These are phyloP conservation scores for Petrocephalus sullivani DNA, from an alignment of 2,797 vertebrate species.

Conservation along the genomic window DNA sequence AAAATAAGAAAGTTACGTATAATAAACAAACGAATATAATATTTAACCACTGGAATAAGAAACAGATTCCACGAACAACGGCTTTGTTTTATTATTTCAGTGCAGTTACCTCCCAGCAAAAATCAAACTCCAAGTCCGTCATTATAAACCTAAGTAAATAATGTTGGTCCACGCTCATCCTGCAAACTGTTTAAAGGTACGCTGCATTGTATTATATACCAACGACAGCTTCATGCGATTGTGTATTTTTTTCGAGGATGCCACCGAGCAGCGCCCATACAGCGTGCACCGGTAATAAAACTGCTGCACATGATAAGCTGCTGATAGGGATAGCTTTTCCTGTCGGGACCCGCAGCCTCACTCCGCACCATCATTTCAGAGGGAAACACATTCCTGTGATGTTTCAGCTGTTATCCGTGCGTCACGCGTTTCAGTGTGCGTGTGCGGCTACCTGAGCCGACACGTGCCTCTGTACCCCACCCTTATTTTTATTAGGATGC, in stretches of 20 bases:
- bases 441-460: not conserved
- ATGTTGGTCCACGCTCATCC: not conserved
- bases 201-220: not conserved
- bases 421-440: not conserved
- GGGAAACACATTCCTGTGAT: not conserved
- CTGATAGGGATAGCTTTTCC: not conserved
- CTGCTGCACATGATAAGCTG: conserved; percentile 2
- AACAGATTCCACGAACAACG: not conserved
- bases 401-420: not conserved
- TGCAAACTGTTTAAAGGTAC: not conserved
- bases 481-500: not conserved
- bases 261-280: not conserved
- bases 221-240: not conserved
- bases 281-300: not conserved
- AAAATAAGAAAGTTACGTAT: not conserved
- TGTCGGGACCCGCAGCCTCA: not conserved
- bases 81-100: not conserved
- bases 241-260: not conserved
- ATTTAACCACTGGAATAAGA: not conserved
- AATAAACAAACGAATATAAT: not conserved
- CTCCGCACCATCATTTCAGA: not conserved
- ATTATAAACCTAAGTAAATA: not conserved
- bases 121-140: not conserved
- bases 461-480: not conserved
- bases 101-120: not conserved